phyloP scores from a whole-genome alignment of 1,140 invertebrate genomes.

The Goniozus legneri region DNA sequence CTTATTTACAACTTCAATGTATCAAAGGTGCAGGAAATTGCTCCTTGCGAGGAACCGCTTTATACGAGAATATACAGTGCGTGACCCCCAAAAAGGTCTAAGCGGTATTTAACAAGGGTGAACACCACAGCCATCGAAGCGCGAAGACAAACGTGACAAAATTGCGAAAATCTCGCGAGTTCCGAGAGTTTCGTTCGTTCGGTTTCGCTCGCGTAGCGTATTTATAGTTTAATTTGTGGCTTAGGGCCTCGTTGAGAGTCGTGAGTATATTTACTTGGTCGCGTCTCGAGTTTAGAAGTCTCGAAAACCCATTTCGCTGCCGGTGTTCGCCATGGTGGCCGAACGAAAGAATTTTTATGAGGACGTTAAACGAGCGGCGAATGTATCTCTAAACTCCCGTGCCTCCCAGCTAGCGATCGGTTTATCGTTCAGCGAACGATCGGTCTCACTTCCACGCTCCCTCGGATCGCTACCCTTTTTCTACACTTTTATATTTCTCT shows the following conservation, averaged over 20 bases:
- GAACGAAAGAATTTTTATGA: slow-evolving; percentile 40
- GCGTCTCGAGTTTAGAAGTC: slow-evolving; percentile 18
- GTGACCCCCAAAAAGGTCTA: no score
- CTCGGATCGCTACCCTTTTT: no score
- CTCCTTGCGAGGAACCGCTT: no score
- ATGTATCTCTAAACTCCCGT: slow-evolving; percentile 23
- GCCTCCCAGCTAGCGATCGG: slow-evolving; percentile 18
- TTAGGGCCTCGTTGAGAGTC: slow-evolving; percentile 41
- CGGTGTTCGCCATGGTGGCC: slow-evolving; percentile 23
- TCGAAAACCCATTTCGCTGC: slow-evolving; percentile 24
- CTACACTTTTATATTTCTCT: no score
- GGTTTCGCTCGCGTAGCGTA: slow-evolving; percentile 32
- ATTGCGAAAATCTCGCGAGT: no score
- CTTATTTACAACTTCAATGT: no score
- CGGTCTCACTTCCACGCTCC: no score
- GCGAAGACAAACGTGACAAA: no score
- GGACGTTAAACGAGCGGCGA: slow-evolving; percentile 29
- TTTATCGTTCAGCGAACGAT: slow-evolving; percentile 32
- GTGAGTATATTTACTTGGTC: slow-evolving; percentile 42
- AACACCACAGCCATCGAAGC: no score
- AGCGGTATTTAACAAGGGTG: no score
- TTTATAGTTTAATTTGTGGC: slow-evolving; percentile 53
- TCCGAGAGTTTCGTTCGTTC: slow-evolving; percentile 27
- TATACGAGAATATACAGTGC: no score
- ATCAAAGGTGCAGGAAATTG: no score